Evolutionary conservation across 2,888 invertebrate species (phyloP).

Genomic region (Ecdyonurus torrentis): DNA sequence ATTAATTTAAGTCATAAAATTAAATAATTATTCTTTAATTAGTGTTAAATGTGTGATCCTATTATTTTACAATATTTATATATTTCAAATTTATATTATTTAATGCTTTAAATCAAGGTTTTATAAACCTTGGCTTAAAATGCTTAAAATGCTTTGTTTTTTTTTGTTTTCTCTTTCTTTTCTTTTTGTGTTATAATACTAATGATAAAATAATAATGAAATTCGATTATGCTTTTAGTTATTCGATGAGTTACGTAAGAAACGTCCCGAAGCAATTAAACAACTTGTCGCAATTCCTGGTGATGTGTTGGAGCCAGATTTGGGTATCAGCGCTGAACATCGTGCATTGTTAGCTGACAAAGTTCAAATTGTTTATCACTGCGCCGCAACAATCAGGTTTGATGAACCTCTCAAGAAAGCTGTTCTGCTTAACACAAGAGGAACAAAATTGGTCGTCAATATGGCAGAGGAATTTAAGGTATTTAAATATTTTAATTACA

Average conservation of each 20-base stretch:
- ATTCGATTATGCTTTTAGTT: slow-evolving; percentile 42
- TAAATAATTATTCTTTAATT: too few relatives aligned
- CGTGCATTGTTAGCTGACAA: slow-evolving; percentile 44
- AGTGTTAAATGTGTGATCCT: too few relatives aligned
- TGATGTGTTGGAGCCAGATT: slow-evolving; percentile 46
- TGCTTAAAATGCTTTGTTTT: background rate
- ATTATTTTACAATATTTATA: too few relatives aligned
- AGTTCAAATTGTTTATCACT: slow-evolving; percentile 74
- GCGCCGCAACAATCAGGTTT: slow-evolving; percentile 51
- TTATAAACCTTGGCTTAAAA: background rate
- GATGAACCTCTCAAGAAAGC: slow-evolving; percentile 83
- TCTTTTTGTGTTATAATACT: background rate
- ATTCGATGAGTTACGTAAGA: slow-evolving; percentile 50
- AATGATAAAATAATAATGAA: too few relatives aligned
- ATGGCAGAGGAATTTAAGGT: slow-evolving; percentile 56
- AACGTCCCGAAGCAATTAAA: slow-evolving; percentile 44
- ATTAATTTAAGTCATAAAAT: too few relatives aligned
- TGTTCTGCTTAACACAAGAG: slow-evolving; percentile 79
- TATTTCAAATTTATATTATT: too few relatives aligned
- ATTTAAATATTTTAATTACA: too few relatives aligned
- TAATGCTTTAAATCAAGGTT: too few relatives aligned
- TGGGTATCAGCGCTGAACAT: slow-evolving; percentile 51
- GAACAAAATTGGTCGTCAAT: slow-evolving; percentile 73
- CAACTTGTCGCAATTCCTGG: slow-evolving; percentile 57
- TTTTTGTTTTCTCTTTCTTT: too few relatives aligned